Base-by-base conservation (phyloP, 2,797 vertebrate species). In the Onychomys arenicola region DNA sequence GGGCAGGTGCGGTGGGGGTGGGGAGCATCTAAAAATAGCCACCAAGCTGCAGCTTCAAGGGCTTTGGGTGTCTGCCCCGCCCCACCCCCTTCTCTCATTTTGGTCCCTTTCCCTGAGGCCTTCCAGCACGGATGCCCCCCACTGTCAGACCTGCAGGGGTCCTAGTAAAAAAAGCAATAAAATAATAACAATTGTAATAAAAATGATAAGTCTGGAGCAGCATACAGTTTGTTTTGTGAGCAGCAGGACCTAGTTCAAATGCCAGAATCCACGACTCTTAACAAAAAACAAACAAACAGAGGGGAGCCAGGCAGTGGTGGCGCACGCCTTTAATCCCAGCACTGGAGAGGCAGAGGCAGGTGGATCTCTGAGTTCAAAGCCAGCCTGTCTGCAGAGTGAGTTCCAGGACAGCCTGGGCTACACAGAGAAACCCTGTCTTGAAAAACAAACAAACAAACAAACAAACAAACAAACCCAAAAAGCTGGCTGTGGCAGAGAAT, bases 1-100 rank as follows among this genome's bases (percentile, higher is more conserved):
- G 49, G 52, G 32, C 11, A 40, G 92, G 61, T 1, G 40, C 25
- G 21, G 32, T 59, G 29, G 27, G 86, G 71, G 23, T 71, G 59
- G 43, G 5, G 40, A 4, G 77, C 82, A 84, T 96, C 96, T 95
- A 97, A 97, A 97, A 97, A 98, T 97, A 98, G 46, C 73, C 32
- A 10, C 76, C 40, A 67, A 76, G 67, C 6, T 27, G 65, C 43
- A 65, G 46, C 78, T 21, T 84, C 29, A 19, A 46, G 61, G 61
- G 7, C 34, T 57, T 89, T 73, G 16, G 73, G 91, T 59, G 11
- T 85, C 43, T 14, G 19, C 17, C 40, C 67, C 21, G 0, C 46
- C 88, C 76, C 43, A 61, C 82, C 49, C 55, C 63, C 49, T 52
- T 81, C 84, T 43, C 81, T 57, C 37, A 21, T 12, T 19, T 37